Base-by-base conservation (phyloP, 2,888 invertebrate genomes). In the Ametastegia equiseti region DNA sequence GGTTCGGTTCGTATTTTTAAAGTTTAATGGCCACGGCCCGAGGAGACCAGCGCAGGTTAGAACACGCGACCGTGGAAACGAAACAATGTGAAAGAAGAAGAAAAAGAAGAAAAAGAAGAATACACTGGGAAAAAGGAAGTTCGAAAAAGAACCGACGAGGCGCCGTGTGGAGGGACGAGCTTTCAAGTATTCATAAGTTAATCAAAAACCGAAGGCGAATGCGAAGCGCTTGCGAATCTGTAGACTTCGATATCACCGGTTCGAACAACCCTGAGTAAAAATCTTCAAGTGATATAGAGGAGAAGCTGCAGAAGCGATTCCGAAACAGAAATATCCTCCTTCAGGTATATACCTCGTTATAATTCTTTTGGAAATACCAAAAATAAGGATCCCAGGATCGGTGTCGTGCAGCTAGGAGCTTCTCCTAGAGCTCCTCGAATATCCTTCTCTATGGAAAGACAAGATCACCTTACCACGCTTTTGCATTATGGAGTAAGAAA, bases 101-200 rank as follows among this genome's bases (percentile, higher is more conserved):
- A n/a, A n/a, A n/a, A n/a, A 15, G 11, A 30, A 30, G 30, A 63
- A 30, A 23, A 63, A 63, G 30, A 39, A 33, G 75, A 75, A 75
- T 15, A 54, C 30, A 36, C n/a, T 13, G 19, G 5, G 33, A 54
- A n/a, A n/a, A n/a, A 75, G 75, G 19, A 54, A 75, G 50, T 75
- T 54, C n/a, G 75, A 19, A 54, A 54, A 36, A 75, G 54, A 36
- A 19, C 15, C 27, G 54, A 9, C 15, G 54, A 19, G 33, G n/a
- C 67, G 39, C 36, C 50, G n/a, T n/a, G n/a, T 30, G 73, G 73
- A 54, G 50, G 33, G 33, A 36, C 30, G 30, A 30, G 75, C 50
- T 87, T 87, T 88, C 86, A 88, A 87, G 86, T 86, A 88, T 88
- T 86, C 88, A 88, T 88, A 87, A 88, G 84, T 87, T 87, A 86